phyloP scores from a whole-genome alignment of 1,140 invertebrate genomes.

The Drosophila busckii region DNA sequence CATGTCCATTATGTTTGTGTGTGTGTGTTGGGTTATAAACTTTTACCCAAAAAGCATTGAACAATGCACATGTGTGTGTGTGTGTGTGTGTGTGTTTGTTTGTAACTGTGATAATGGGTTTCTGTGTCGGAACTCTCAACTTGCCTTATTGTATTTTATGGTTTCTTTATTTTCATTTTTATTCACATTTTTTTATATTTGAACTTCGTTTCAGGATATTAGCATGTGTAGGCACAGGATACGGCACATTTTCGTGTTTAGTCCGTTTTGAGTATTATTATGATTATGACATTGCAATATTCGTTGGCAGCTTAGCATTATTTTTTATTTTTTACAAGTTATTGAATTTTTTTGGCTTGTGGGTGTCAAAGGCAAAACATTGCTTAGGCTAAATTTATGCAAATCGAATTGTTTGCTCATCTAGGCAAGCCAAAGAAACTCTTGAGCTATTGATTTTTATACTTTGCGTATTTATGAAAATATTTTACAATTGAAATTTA shows the following conservation, averaged over 20 bases:
- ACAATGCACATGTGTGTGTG: constrained; percentile 39
- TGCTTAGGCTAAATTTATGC: constrained; percentile 62
- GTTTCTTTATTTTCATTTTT: constrained; percentile 34
- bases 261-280: constrained; percentile 44
- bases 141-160: constrained; percentile 76
- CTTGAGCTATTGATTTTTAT: too few relatives aligned
- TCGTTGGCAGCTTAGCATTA: constrained; percentile 6
- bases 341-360: constrained; percentile 40
- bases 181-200: constrained; percentile 1
- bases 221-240: constrained; percentile 24
- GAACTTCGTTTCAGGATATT: constrained; percentile 21
- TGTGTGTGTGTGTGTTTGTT: constrained; percentile 19
- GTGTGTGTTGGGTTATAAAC: constrained; percentile 62
- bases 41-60: constrained; percentile 61
- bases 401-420: constrained; percentile 29
- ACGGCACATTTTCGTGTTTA: constrained; percentile 29
- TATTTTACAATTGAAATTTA: too few relatives aligned
- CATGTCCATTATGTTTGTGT: constrained; percentile 55
- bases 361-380: constrained; percentile 25
- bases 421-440: background rate
- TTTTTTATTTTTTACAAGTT: constrained; percentile 22
- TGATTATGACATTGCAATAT: constrained; percentile 61
- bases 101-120: constrained; percentile 74
- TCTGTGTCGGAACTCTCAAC: constrained; percentile 76
- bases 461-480: too few relatives aligned